Conservation (phyloP, 2,888 invertebrate genomes). For the Dastarcus helophoroides region DNA sequence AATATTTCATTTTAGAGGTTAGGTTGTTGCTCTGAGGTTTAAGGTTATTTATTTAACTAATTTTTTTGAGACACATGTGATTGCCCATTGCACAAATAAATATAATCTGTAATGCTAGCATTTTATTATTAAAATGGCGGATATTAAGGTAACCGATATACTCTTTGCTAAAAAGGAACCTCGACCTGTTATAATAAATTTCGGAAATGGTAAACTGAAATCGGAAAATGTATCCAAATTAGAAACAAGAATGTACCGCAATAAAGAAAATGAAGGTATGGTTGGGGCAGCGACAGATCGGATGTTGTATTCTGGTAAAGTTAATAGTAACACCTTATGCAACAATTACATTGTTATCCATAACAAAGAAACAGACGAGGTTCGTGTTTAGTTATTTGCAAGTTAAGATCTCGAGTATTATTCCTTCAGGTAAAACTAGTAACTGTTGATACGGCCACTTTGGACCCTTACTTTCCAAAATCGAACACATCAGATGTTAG, state of each 20-base stretch:
- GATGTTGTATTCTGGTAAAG: constrained; percentile 22
- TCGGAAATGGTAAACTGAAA: constrained; percentile 25
- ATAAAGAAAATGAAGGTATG: constrained; percentile 14
- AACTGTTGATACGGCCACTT: constrained; percentile 17
- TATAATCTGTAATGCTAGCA: too few relatives aligned
- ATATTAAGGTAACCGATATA: too few relatives aligned
- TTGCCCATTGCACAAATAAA: too few relatives aligned
- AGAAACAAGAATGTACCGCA: constrained; percentile 19
- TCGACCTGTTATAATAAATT: too few relatives aligned
- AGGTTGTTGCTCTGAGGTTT: too few relatives aligned
- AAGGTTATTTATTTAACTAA: too few relatives aligned
- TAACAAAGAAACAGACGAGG: constrained; percentile 25
- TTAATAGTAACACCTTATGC: constrained; percentile 18
- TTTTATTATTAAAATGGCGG: too few relatives aligned
- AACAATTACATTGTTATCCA: constrained; percentile 25
- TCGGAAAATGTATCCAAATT: constrained; percentile 19
- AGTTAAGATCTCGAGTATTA: constrained; percentile 6
- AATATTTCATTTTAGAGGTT: too few relatives aligned
- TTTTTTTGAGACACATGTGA: too few relatives aligned
- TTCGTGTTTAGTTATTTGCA: constrained; percentile 11
- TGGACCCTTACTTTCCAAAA: constrained; percentile 17
- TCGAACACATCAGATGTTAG: constrained; percentile 12
- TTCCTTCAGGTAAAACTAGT: constrained; percentile 19
- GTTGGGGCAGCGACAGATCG: constrained; percentile 22
- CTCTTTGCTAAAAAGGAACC: too few relatives aligned